Evolutionary conservation across 1,140 invertebrate species (phyloP).

Genomic region (Sipha flava): DNA sequence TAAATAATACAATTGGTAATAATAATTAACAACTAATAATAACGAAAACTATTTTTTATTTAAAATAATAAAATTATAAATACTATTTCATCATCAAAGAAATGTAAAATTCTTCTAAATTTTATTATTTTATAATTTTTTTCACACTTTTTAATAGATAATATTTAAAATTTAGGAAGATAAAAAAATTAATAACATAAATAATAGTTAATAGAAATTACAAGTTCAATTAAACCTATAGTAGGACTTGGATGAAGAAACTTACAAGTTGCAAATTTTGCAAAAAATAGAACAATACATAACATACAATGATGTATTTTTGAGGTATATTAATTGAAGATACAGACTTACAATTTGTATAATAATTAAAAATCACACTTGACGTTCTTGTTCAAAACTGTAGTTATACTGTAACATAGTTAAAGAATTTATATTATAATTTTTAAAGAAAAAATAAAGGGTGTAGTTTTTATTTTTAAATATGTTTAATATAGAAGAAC

Average conservation of each 20-base stretch:
- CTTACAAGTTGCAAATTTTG: no score
- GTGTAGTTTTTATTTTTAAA: no score
- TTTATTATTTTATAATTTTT: neutral
- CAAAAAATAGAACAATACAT: neutral
- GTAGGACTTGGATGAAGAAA: neutral
- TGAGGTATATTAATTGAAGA: neutral
- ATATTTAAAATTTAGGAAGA: neutral
- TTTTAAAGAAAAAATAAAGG: neutral
- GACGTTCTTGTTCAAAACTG: neutral
- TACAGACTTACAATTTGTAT: neutral
- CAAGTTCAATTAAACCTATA: neutral
- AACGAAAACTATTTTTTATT: no score
- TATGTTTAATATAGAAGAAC: no score
- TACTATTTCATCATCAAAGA: neutral
- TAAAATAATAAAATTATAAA: neutral
- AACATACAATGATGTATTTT: neutral
- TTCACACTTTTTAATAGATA: neutral
- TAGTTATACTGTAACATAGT: conserved; percentile 14
- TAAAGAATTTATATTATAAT: neutral
- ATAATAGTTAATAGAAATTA: neutral
- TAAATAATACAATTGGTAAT: neutral
- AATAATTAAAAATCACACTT: neutral
- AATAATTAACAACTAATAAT: neutral
- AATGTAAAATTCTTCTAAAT: neutral
- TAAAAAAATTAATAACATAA: neutral